Conservation (phyloP, 2,113 vertebrate species). For the Psammodynastes pulverulentus region DNA sequence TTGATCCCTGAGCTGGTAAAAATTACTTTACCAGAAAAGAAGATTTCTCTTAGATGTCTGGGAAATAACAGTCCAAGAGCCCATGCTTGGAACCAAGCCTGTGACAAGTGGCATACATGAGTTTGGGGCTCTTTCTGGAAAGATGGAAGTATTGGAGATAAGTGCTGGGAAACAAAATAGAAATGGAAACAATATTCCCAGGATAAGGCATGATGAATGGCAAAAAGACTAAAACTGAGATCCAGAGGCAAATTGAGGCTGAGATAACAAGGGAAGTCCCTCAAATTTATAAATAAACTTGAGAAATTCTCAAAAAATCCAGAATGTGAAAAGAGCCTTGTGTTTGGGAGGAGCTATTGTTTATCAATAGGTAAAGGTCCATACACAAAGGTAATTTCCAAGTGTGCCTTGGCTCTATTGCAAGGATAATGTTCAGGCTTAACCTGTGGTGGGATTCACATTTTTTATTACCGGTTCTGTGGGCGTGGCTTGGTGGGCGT, state of each 20-base stretch:
- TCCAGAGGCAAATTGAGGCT: background rate
- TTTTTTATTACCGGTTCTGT: no score
- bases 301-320: background rate
- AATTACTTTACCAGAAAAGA: background rate
- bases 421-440: background rate
- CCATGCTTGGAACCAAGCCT: background rate
- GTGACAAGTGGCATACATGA: background rate
- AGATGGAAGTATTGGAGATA: background rate
- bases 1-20: background rate
- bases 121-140: background rate
- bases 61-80: background rate
- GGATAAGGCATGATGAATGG: background rate
- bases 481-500: no score
- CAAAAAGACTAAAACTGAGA: background rate
- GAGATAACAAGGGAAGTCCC: background rate
- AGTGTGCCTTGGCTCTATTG: background rate
- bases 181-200: background rate
- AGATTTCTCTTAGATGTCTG: background rate
- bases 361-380: background rate
- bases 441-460: no score
- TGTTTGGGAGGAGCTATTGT: background rate
- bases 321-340: background rate
- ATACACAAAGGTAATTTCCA: background rate
- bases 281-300: background rate
- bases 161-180: background rate